These are phyloP conservation scores for Enhydra lutris DNA, from an alignment of 2,113 vertebrate species.

Conservation along the genomic window DNA sequence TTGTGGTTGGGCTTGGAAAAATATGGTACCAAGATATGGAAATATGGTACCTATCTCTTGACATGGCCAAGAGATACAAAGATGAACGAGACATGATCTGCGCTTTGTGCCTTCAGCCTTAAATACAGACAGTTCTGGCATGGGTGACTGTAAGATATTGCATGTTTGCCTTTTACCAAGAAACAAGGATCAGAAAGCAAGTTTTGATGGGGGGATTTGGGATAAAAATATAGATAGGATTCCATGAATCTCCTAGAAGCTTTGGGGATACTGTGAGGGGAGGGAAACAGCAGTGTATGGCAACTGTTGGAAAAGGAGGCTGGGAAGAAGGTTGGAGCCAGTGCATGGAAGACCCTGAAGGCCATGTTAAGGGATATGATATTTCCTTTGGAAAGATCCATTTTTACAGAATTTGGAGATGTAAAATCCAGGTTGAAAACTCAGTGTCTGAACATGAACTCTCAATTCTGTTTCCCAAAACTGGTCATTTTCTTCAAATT, in stretches of 20 bases:
- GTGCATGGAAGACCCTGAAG: not conserved
- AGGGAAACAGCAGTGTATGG: not conserved
- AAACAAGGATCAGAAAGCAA: not conserved
- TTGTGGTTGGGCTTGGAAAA: conserved; percentile 5
- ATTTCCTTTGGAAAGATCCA: not conserved
- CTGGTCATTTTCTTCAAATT: not conserved
- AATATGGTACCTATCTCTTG: not conserved
- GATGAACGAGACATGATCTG: not conserved
- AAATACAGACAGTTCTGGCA: not conserved
- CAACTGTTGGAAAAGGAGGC: not conserved
- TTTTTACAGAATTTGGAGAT: not conserved
- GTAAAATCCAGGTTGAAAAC: not conserved
- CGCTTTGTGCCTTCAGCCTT: not conserved
- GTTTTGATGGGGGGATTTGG: not conserved
- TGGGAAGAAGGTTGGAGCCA: not conserved
- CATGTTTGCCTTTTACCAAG: not conserved
- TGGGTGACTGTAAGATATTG: not conserved
- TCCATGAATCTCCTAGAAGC: not conserved
- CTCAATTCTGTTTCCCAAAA: not conserved
- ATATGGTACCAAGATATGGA: not conserved
- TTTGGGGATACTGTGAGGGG: not conserved
- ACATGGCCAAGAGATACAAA: not conserved
- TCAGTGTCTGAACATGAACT: not conserved
- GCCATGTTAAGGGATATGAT: not conserved
- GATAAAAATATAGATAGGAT: not conserved